Conservation (phyloP, 2,797 vertebrate species). For the Scolopax rusticola region DNA sequence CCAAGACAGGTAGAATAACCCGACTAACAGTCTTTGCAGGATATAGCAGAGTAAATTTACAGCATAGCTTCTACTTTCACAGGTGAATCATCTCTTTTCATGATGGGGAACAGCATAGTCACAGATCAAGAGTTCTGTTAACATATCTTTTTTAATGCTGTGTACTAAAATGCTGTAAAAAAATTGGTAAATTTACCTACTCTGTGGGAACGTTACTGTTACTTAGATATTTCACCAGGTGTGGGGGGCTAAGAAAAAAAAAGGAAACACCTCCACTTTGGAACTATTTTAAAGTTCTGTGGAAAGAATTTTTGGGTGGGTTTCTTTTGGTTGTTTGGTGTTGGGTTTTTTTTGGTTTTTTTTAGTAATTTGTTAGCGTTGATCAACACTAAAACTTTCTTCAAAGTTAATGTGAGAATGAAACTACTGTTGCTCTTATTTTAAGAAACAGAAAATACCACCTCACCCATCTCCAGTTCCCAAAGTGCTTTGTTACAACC, state of each 20-base stretch:
- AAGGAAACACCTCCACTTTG: accelerated
- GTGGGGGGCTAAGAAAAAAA: background rate
- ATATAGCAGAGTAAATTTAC: background rate
- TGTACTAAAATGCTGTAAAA: background rate
- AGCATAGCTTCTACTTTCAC: background rate
- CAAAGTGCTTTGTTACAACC: background rate
- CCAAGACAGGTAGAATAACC: background rate
- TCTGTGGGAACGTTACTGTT: background rate
- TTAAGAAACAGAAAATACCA: background rate
- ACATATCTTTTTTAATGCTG: background rate
- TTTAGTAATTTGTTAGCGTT: background rate
- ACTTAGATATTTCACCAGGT: background rate
- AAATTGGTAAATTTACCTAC: background rate
- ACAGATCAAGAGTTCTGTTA: background rate
- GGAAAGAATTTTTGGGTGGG: background rate
- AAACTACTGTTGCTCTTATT: background rate
- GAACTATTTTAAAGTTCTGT: background rate
- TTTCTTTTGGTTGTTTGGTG: too few species aligned
- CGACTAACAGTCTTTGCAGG: background rate
- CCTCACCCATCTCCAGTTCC: background rate
- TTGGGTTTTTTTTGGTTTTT: background rate
- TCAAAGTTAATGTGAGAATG: background rate
- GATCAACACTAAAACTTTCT: background rate
- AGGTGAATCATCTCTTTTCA: background rate
- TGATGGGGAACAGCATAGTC: background rate